These are phyloP conservation scores for Drosophila punjabiensis DNA, from an alignment of 1,140 invertebrate species.

Conservation along the genomic window DNA sequence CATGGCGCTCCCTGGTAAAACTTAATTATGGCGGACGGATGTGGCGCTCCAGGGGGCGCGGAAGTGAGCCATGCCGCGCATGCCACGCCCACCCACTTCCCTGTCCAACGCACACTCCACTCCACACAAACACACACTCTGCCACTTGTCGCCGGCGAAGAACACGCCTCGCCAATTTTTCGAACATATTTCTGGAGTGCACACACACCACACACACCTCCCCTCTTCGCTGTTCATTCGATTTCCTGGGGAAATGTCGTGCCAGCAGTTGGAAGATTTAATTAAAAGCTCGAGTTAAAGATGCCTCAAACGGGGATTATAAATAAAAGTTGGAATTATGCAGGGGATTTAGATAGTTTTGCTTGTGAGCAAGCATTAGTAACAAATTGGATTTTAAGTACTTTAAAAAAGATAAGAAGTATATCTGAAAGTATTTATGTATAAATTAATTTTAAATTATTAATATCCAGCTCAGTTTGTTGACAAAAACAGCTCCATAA, in stretches of 20 bases:
- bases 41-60: constrained; percentile 70
- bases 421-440: no score
- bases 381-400: background rate
- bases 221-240: constrained; percentile 4
- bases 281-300: constrained; percentile 50
- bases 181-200: constrained; percentile 76
- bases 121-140: background rate
- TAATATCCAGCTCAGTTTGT: background rate
- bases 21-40: constrained; percentile 81
- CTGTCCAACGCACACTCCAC: constrained; percentile 8
- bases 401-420: background rate
- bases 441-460: background rate
- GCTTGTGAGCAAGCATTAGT: background rate
- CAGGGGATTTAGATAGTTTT: constrained; percentile 20
- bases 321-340: constrained; percentile 31
- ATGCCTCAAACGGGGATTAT: constrained; percentile 28
- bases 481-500: background rate
- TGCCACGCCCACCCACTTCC: constrained; percentile 41
- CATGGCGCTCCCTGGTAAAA: constrained; percentile 44
- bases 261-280: constrained; percentile 42
- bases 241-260: constrained; percentile 44
- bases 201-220: constrained; percentile 24
- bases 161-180: constrained; percentile 78
- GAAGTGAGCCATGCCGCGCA: constrained; percentile 61
- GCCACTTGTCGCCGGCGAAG: constrained; percentile 54